These are phyloP conservation scores for Cerceris ruficornis DNA, from an alignment of 2,888 invertebrate species.

Conservation along the genomic window DNA sequence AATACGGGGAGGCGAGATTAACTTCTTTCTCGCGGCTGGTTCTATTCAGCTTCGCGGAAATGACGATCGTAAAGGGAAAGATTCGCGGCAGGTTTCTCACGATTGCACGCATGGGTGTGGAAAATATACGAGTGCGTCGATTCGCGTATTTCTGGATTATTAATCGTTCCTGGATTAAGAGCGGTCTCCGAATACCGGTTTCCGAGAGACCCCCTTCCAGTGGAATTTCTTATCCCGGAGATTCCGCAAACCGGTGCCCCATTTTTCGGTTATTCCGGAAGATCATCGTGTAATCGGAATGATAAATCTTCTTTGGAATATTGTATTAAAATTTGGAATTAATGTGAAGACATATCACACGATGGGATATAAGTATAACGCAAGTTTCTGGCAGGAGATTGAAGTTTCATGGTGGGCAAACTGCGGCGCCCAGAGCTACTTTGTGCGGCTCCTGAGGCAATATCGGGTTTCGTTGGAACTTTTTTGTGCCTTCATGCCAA, in stretches of 20 bases:
- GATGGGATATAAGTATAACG: too few relatives aligned
- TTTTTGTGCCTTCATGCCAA: too few relatives aligned
- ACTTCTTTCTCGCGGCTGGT: slow-evolving; percentile 4
- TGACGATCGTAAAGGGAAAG: slow-evolving; percentile 26
- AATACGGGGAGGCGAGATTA: too few relatives aligned
- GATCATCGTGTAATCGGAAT: background rate
- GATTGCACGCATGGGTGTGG: slow-evolving; percentile 22
- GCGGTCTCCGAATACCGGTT: slow-evolving; percentile 71
- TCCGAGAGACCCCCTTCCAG: slow-evolving; percentile 14
- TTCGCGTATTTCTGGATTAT: slow-evolving; percentile 60
- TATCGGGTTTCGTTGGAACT: too few relatives aligned
- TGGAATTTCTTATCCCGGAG: slow-evolving; percentile 30
- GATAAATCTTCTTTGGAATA: background rate
- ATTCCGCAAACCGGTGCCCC: slow-evolving; percentile 20
- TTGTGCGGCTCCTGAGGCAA: too few relatives aligned
- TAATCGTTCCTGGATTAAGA: slow-evolving; percentile 74
- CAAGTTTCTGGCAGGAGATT: too few relatives aligned
- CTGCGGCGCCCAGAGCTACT: too few relatives aligned
- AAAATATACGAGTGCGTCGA: slow-evolving; percentile 31
- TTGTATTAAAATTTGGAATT: too few relatives aligned
- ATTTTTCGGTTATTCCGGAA: background rate
- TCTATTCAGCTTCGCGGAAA: slow-evolving; percentile 35
- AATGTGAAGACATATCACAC: too few relatives aligned
- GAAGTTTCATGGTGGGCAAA: too few relatives aligned
- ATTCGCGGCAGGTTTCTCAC: slow-evolving; percentile 50